These are phyloP conservation scores for Carpatolechia fugitivella DNA, from an alignment of 2,888 invertebrate species.

Conservation along the genomic window DNA sequence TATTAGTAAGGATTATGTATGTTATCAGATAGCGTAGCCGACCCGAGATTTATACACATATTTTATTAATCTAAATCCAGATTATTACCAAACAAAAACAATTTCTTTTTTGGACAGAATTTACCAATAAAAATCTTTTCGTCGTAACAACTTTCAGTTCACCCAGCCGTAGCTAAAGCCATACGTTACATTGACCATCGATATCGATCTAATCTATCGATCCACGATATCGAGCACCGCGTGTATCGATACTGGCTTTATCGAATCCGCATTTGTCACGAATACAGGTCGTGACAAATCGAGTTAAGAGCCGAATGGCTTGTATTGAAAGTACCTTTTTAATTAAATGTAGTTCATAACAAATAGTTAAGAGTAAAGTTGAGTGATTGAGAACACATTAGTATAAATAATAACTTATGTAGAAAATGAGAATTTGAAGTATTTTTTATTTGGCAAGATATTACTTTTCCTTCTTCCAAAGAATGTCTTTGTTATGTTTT, in stretches of 20 bases:
- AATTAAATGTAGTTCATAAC: not conserved
- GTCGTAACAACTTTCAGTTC: too few species aligned
- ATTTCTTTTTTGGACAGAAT: too few species aligned
- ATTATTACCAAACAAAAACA: too few species aligned
- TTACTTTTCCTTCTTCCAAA: too few species aligned
- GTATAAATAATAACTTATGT: not conserved
- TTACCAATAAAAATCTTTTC: too few species aligned
- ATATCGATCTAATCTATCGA: conserved; percentile 71
- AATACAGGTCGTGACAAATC: conserved; percentile 41
- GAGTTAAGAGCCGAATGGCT: conserved; percentile 19
- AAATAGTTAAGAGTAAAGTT: too few species aligned
- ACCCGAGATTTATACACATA: too few species aligned
- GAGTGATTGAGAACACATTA: not conserved
- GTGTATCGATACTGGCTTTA: conserved; percentile 57
- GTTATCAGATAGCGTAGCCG: too few species aligned
- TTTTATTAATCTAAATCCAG: too few species aligned
- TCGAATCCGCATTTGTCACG: conserved; percentile 72
- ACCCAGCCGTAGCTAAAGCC: too few species aligned
- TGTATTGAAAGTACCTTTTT: not conserved
- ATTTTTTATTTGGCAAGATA: not conserved
- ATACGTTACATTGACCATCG: conserved; percentile 54
- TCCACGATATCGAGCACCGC: conserved; percentile 62
- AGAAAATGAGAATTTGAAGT: not conserved
- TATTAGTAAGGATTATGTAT: too few species aligned
- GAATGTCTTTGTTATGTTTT: too few species aligned